Evolutionary conservation across 2,888 invertebrate genomes (phyloP), one percentile per base, ranked within the genome.

Genomic region (Molorchus minor): DNA sequence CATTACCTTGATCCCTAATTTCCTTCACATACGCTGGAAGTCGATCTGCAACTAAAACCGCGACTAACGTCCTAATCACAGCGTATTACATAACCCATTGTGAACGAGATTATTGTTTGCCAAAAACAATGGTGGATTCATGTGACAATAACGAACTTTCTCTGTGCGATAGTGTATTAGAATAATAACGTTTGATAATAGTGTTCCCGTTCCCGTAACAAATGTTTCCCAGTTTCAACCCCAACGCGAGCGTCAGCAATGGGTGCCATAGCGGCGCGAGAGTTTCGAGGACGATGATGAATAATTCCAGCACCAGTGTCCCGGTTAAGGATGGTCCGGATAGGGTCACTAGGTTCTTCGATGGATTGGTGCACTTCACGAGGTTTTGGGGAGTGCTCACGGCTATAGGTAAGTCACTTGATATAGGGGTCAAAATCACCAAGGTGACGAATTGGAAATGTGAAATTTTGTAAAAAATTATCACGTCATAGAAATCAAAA

Each of bases 371-470:
- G 57, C 69, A 68, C 20, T 69, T 73, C 45, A 72, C 72, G 12
- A 67, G 71, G 57, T 62, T 71, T 40, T 72, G 72, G 72, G 72
- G 73, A 38, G 54, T 73, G 25, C 52, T 70, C 36, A 71, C 71
- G 16, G 71, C 73, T 20, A 69, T 67, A 58, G 73, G 73, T 73
- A 60, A 71, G 73, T 67, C 25, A 25, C 8, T 25, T 25, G 25
- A 25, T 25, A 25, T n/a, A n/a, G n/a, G n/a, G n/a, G n/a, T n/a
- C n/a, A n/a, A n/a, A n/a, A n/a, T n/a, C n/a, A n/a, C n/a, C n/a
- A n/a, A n/a, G n/a, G n/a, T n/a, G n/a, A n/a, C n/a, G n/a, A n/a
- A n/a, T n/a, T n/a, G n/a, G n/a, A n/a, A n/a, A n/a, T n/a, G n/a
- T n/a, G n/a, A n/a, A n/a, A n/a, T n/a, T n/a, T n/a, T n/a, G n/a